Evolutionary conservation across 1,140 invertebrate genomes (phyloP), one percentile per base, ranked within the genome.

Genomic region (Drosophila ohnishii): DNA sequence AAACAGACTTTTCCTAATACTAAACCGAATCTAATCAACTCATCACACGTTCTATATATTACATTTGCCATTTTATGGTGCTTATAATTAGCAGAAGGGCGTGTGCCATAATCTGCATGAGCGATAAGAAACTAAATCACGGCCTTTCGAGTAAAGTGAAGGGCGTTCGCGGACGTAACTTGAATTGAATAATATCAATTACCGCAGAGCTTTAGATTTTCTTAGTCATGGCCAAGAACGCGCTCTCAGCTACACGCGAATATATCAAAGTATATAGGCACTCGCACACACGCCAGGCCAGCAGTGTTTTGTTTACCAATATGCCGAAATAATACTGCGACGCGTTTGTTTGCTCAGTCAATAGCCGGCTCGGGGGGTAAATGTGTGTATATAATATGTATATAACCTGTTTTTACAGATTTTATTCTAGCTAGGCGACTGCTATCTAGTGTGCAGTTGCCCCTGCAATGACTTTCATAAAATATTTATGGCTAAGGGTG

Each of bases 351-450:
- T 73, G 42, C 19, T n/a, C 22, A 51, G 35, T 22, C 40, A 50
- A 75, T 56, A 57, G 74, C 74, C 73, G 73, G 73, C 62, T 51
- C 34, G 44, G 35, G 25, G 30, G 30, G 50, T 63, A 67, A 75
- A 60, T 22, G 51, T 28, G 9, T 30, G 25, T 48, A 48, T 39
- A 25, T 16, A 11, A 7, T 19, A 40, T 28, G 7, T 40, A 44
- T 47, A 77, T 39, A 77, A 77, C 74, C 74, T 77, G 64, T 77
- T 70, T 76, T 19, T 44, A 75, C 45, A 75, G 39, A 75, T 50
- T 65, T 76, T 28, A 44, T 50, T 53, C 58, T 22, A 32, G 28
- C 42, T 30, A 10, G 16, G 14, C 14, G 51, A 58, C 44, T 65
- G 39, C 16, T 48, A 63, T 61, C 55, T 22, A n/a, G 35, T 59